phyloP scores from a whole-genome alignment of 2,888 invertebrate species.

The Tupiocoris notatus region DNA sequence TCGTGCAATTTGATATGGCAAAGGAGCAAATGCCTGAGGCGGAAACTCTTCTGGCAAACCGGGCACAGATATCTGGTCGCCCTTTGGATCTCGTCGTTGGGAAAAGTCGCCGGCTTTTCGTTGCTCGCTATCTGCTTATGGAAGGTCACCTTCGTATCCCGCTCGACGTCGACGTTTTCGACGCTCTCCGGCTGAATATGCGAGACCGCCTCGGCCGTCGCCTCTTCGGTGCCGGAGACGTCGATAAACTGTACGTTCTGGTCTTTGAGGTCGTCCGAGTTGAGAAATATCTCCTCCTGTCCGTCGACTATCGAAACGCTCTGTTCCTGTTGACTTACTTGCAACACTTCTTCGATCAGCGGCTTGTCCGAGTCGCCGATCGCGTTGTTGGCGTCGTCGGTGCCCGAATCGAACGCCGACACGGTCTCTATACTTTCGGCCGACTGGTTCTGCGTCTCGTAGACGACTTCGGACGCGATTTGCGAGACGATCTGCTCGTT shows the following conservation, averaged over 20 bases:
- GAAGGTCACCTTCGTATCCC: background rate
- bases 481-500: conserved; percentile 3
- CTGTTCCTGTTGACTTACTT: background rate
- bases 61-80: conserved; percentile 18
- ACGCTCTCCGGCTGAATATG: background rate
- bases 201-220: background rate
- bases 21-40: conserved; percentile 21
- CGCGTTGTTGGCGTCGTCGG: background rate
- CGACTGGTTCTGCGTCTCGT: background rate
- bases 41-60: conserved; percentile 31
- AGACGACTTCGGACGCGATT: background rate
- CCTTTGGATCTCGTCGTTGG: background rate
- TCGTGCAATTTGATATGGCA: conserved; percentile 32
- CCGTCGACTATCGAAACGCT: background rate
- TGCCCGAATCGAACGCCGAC: conserved; percentile 4
- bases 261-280: conserved; percentile 5
- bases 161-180: background rate
- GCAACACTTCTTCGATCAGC: background rate
- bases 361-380: background rate
- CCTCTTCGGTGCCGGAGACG: background rate
- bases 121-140: background rate
- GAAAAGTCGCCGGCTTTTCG: background rate
- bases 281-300: conserved; percentile 8
- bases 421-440: conserved; percentile 16
- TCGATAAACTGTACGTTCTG: conserved; percentile 15